Evolutionary conservation across 2,113 vertebrate genomes (phyloP).

Genomic region (Pachycephala philippinensis): DNA sequence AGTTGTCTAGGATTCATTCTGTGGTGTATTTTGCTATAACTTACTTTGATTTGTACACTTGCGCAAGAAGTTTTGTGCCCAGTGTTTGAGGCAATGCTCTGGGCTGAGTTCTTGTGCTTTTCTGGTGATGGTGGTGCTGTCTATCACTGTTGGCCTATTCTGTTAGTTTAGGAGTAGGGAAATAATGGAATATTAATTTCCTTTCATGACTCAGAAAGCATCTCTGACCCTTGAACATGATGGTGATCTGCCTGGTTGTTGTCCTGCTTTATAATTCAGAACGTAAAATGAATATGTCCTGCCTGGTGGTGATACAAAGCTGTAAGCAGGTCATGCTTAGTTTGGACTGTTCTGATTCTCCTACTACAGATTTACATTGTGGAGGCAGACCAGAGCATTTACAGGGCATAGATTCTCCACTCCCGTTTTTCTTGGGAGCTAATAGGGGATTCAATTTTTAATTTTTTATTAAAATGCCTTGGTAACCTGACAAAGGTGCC

Average conservation of each 20-base stretch:
- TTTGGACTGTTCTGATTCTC: not conserved
- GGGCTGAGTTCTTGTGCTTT: not conserved
- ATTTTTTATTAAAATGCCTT: not conserved
- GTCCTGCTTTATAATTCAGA: not conserved
- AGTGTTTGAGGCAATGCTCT: not conserved
- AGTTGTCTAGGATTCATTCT: not conserved
- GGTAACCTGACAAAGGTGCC: not conserved
- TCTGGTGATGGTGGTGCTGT: not conserved
- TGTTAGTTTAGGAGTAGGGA: not conserved
- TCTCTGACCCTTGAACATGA: not conserved
- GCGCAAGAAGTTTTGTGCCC: not conserved
- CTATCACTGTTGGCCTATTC: not conserved
- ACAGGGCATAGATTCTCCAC: not conserved
- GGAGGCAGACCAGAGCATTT: not conserved
- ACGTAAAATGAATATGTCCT: not conserved
- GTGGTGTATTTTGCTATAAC: not conserved
- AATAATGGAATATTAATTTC: not conserved
- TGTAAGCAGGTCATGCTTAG: not conserved
- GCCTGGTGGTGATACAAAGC: rapidly evolving
- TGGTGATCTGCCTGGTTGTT: not conserved
- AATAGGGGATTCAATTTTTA: not conserved
- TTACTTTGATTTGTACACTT: not conserved
- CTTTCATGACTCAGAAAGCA: not conserved
- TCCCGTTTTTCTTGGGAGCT: not conserved
- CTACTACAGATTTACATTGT: not conserved